Evolutionary conservation across 1,140 invertebrate genomes (phyloP), one percentile per base, ranked within the genome.

Genomic region (Psix sp.): DNA sequence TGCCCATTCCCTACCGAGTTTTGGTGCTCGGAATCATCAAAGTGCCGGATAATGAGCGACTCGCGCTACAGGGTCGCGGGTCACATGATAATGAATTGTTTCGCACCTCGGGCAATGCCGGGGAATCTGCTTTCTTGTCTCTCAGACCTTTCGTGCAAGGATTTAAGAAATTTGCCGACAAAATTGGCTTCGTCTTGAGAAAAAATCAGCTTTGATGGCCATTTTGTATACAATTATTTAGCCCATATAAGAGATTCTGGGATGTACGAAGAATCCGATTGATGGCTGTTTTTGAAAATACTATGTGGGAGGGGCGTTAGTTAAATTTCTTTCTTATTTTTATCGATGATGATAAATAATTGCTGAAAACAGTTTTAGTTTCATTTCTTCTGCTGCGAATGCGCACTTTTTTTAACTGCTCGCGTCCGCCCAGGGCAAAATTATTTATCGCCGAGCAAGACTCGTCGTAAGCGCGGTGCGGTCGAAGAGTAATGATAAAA

Each of bases 11-110:
- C 43, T 33, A 45, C n/a, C 13, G n/a, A 45, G 35, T 52, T 76
- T 72, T 71, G 35, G 18, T 56, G 21, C 39, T 74, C 65, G 77
- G 73, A 39, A 77, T 66, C 79, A 75, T 78, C 79, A 80, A 80
- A 80, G 77, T 75, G 70, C 71, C 66, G 74, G 77, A 84, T 85
- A 84, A 85, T 84, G 84, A 85, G 82, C 79, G 77, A 77, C 82
- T 84, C 82, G 81, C 79, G 78, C 77, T 77, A 49, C 68, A 52
- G 59, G 84, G 83, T 86, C 81, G 75, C 52, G 79, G 84, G 79
- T 84, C 82, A 80, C 57, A 60, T 51, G 76, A 78, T 86, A 85
- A 87, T 86, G 82, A 86, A 86, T 87, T 86, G 82, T 85, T 84
- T 84, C 83, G 71, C 80, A 85, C 82, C 81, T 85, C 78, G 76